Conservation (phyloP, 2,888 invertebrate genomes). For the Orthonychiurus folsomi region DNA sequence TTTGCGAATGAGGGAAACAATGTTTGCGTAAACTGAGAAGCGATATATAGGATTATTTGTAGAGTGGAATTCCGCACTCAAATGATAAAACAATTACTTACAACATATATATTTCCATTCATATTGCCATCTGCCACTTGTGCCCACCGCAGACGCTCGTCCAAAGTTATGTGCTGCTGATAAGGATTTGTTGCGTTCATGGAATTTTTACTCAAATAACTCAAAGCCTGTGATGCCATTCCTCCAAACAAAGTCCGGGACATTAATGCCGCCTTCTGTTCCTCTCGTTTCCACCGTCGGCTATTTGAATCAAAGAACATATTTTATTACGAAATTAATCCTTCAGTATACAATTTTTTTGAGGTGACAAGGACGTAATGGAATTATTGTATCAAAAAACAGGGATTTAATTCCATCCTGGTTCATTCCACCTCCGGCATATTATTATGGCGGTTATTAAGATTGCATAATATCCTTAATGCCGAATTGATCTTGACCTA, state of each 20-base stretch:
- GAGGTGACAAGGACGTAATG: too few relatives aligned
- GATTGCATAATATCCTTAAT: too few relatives aligned
- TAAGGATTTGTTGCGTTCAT: slow-evolving; percentile 52
- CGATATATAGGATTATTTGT: too few relatives aligned
- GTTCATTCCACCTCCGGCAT: too few relatives aligned
- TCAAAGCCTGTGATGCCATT: slow-evolving; percentile 55
- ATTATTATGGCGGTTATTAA: too few relatives aligned
- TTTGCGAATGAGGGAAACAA: too few relatives aligned
- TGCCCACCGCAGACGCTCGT: slow-evolving; percentile 77
- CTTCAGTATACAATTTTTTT: too few relatives aligned
- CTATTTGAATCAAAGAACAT: slow-evolving; percentile 47
- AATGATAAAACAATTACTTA: too few relatives aligned
- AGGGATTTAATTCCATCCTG: too few relatives aligned
- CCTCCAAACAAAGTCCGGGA: slow-evolving; percentile 72
- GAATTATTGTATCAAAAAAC: too few relatives aligned
- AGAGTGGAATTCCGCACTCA: too few relatives aligned
- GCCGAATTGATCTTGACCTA: background rate
- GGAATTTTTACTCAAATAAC: slow-evolving; percentile 50
- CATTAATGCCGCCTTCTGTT: slow-evolving; percentile 58
- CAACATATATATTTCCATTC: slow-evolving; percentile 43
- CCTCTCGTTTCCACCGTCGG: slow-evolving; percentile 77
- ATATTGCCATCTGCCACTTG: slow-evolving; percentile 62
- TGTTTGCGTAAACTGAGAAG: too few relatives aligned
- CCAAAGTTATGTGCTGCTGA: slow-evolving; percentile 56
- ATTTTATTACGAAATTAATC: background rate